phyloP scores from a whole-genome alignment of 2,888 invertebrate species.

The Andrena marginata region DNA sequence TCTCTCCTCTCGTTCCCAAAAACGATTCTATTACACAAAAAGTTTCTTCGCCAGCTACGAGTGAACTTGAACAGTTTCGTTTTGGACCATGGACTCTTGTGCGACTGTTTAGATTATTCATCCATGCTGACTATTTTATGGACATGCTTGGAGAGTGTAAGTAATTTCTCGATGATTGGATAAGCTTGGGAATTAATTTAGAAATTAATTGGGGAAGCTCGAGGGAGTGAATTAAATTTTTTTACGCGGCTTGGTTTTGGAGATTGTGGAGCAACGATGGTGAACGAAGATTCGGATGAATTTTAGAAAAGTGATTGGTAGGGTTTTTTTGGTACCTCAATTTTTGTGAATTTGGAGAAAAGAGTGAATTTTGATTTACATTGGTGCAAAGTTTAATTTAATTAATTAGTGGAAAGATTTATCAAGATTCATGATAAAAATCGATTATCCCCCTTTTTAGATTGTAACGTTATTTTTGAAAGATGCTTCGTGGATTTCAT shows the following conservation, averaged over 20 bases:
- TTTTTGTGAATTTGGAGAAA: too few species aligned
- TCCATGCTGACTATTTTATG: conserved; percentile 15
- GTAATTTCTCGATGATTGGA: conserved; percentile 16
- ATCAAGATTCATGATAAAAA: too few species aligned
- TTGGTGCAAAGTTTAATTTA: too few species aligned
- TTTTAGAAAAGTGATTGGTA: background rate
- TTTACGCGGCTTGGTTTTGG: background rate
- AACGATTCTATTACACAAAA: background rate
- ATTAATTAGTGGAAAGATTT: too few species aligned
- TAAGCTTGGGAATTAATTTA: background rate
- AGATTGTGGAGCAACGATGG: background rate
- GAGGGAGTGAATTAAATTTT: background rate
- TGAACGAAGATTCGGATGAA: background rate
- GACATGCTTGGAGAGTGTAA: conserved; percentile 33
- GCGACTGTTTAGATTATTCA: background rate
- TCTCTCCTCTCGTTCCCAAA: too few species aligned
- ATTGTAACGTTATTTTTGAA: too few species aligned
- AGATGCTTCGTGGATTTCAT: too few species aligned
- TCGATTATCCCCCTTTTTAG: too few species aligned
- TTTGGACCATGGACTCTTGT: background rate
- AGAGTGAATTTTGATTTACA: too few species aligned
- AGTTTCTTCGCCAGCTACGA: background rate
- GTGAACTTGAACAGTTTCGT: conserved; percentile 2
- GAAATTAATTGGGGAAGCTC: background rate
- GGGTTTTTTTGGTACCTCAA: too few species aligned